Percentiles rank a stretch among this genome's conserved stretches.
These are phyloP conservation scores for Drosophila niveifrons DNA, from an alignment of 2,888 invertebrate species.

Conservation along the genomic window DNA sequence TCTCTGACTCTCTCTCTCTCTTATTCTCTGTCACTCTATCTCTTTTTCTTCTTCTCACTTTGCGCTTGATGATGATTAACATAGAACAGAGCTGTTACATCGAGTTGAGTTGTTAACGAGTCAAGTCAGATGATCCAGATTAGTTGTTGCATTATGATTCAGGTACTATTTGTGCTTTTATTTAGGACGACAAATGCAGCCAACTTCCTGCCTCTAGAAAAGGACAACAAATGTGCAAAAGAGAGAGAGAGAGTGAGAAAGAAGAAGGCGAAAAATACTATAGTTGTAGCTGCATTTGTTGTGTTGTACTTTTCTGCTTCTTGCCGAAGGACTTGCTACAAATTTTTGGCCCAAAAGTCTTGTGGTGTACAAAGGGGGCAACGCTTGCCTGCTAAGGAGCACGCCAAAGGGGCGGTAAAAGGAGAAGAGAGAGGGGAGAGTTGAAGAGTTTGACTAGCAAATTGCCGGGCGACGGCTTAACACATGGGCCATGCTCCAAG, in stretches of 20 bases:
- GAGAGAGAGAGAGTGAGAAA: neutral
- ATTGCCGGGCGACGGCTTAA: conserved; percentile 35
- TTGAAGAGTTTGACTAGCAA: conserved; percentile 3
- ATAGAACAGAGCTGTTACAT: conserved; percentile 7
- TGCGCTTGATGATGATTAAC: neutral
- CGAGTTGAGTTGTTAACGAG: conserved; percentile 20
- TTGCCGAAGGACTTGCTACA: conserved; percentile 20
- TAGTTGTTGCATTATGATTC: conserved; percentile 30
- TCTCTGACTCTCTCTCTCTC: neutral
- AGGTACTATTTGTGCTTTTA: conserved; percentile 25
- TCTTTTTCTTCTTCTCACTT: neutral
- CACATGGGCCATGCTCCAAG: conserved; percentile 22
- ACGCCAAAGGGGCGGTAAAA: too few species aligned
- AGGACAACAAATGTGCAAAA: neutral
- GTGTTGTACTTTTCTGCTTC: neutral
- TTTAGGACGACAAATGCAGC: conserved; percentile 18
- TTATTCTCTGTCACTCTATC: neutral
- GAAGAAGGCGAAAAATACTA: neutral
- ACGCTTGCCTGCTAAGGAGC: too few species aligned
- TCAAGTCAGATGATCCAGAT: conserved; percentile 24
- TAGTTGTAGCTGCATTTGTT: conserved; percentile 1
- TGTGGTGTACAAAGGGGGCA: conserved; percentile 7
- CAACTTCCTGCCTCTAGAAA: neutral
- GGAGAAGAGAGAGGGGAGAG: too few species aligned
- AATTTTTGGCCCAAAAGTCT: conserved; percentile 1